These are phyloP conservation scores for Betta splendens DNA, from an alignment of 2,797 vertebrate species.

Conservation along the genomic window DNA sequence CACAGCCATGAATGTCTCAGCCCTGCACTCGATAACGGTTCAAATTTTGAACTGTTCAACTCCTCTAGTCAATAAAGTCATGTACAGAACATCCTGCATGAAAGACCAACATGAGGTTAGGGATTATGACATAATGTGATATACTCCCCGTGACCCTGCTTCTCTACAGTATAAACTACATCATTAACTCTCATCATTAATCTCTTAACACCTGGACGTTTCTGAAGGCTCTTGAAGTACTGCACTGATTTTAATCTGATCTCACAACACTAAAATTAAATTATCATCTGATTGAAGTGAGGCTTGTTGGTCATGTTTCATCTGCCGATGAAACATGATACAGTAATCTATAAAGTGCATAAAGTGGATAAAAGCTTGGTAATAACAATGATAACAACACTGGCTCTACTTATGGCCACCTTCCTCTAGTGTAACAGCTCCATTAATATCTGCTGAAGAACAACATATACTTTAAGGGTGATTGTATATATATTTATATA, in stretches of 20 bases:
- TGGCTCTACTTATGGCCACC: slow-evolving; percentile 38
- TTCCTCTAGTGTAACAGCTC: slow-evolving; percentile 21
- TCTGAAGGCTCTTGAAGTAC: no score
- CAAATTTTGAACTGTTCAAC: background rate
- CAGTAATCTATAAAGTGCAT: slow-evolving; percentile 78
- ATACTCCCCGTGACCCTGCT: slow-evolving; percentile 10
- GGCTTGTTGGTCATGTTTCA: slow-evolving; percentile 9
- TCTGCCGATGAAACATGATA: no score
- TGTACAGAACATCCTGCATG: background rate
- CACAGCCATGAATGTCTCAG: background rate
- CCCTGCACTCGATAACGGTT: background rate
- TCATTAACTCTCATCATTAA: slow-evolving; percentile 6
- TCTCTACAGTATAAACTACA: slow-evolving; percentile 37
- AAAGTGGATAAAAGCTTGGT: slow-evolving; percentile 51
- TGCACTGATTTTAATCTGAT: slow-evolving; percentile 8
- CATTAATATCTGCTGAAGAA: slow-evolving; percentile 29
- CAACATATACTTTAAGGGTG: slow-evolving; percentile 62
- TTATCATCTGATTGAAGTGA: background rate
- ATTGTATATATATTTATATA: no score
- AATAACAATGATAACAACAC: slow-evolving; percentile 17
- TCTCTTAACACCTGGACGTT: slow-evolving; percentile 28
- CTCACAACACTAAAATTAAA: background rate
- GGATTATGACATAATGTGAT: slow-evolving; percentile 23
- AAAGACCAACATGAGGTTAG: slow-evolving; percentile 7
- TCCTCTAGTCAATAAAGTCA: slow-evolving; percentile 2